Evolutionary conservation across 2,888 invertebrate species (phyloP), one percentile per base, ranked within the genome.

Genomic region (Eupithecia abbreviata): DNA sequence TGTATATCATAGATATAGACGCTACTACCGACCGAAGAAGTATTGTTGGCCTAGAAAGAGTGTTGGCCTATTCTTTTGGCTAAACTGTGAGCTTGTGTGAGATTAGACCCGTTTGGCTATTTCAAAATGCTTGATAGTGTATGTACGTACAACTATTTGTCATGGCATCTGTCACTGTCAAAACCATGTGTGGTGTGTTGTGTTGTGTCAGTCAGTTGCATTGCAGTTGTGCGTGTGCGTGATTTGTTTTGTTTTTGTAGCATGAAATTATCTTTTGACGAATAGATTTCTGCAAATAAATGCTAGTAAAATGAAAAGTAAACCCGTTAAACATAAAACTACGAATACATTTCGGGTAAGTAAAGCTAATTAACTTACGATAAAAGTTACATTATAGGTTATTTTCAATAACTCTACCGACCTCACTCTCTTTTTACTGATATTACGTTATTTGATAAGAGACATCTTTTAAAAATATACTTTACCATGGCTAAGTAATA

Each of bases 261-360:
- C 62, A 62, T 62, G 62, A 10, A 62, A 62, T 62, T 58, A 9
- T 62, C 30, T 30, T 30, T 30, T 62, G 58, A 62, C 62, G 68
- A 9, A 45, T 42, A 42, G 15, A 30, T 6, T 10, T 62, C n/a
- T 10, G 6, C 58, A 10, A 3, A 12, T 75, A 71, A 72, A 77
- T 75, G 77, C 66, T 58, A 13, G 41, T 78, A 96, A 89, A 82
- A 97, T 97, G 97, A 97, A 97, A 90, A 96, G 95, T 83, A 97
- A 97, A 95, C 96, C 97, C 15, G 90, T 94, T 51, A 96, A 97
- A 86, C 97, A 97, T 83, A 98, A 98, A 92, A 95, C 96, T 79
- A 95, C 96, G 0, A 98, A 98, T 86, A 97, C 97, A 7, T 98
- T 98, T 93, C 96, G 97, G 94, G 98, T 98, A 95, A 91, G 92